Evolutionary conservation across 2,888 invertebrate species (phyloP), one percentile per base, ranked within the genome.

Genomic region (Chalcis sispes): DNA sequence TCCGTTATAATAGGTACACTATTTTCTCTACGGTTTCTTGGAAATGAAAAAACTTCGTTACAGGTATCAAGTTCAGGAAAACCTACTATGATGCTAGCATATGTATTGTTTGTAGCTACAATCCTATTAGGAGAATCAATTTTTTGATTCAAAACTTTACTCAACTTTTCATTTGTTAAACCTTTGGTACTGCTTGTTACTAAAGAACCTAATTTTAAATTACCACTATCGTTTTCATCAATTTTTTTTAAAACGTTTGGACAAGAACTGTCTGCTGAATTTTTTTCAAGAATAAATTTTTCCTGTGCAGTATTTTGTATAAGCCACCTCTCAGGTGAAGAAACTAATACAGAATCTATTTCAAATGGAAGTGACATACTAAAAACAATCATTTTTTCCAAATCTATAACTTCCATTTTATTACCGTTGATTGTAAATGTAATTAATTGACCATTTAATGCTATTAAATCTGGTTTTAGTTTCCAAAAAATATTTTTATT

Each of bases 111-210:
- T 10, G 89, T 87, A 1, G 87, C 85, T 1, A 90, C 59, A 3
- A 91, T 77, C 79, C 91, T 85, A 78, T 90, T 91, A 0, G 91
- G 90, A 27, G 89, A 86, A 56, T 86, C 84, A 10, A 90, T 88
- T 72, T 89, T 87, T 79, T 90, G 85, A 1, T 84, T 80, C 8
- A 91, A 78, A 3, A 87, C 87, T 56, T 85, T 82, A 70, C 89
- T 89, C 36, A 91, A 82, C 1, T 84, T 76, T 10, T 75, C 48
- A 58, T 79, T 80, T 1, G 50, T 40, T 46, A 87, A 59, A 72
- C 78, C 81, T 4, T 40, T 67, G 5, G 42, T 79, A n/a, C 80
- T 73, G 64, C 81, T 79, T 20, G 64, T 78, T 18, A 80, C 40
- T 8, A 87, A 72, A 1, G 70, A 72, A 3, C 84, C 86, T 54